Evolutionary conservation across 2,113 vertebrate species (phyloP).

Genomic region (Cololabis saira): DNA sequence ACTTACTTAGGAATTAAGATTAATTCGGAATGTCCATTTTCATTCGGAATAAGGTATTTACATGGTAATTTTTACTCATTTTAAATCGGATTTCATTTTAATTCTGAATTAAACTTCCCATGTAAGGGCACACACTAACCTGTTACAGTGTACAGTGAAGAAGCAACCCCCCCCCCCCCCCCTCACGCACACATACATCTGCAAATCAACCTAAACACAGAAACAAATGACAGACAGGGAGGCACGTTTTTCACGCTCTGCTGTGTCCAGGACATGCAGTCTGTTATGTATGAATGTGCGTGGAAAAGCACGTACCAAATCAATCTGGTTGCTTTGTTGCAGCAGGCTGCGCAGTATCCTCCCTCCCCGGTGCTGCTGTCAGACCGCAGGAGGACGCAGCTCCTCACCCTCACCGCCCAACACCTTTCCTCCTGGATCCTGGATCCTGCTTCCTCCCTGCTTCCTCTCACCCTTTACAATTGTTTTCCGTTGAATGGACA

Average conservation of each 20-base stretch:
- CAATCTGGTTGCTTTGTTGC: neutral
- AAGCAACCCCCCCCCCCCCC: too few relatives aligned
- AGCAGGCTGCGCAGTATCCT: neutral
- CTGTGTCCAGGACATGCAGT: neutral
- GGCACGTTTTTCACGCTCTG: slow-evolving; percentile 5
- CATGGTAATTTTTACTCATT: too few relatives aligned
- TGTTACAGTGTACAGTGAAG: too few relatives aligned
- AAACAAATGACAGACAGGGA: slow-evolving; percentile 4
- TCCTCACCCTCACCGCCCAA: slow-evolving; percentile 16
- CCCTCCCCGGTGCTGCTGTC: slow-evolving; percentile 28
- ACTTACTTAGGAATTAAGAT: too few relatives aligned
- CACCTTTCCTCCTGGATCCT: neutral
- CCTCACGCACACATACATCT: slow-evolving; percentile 2
- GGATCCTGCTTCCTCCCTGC: too few relatives aligned
- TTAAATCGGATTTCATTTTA: too few relatives aligned
- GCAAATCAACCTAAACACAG: slow-evolving; percentile 25
- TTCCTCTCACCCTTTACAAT: neutral
- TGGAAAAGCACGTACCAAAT: too few relatives aligned
- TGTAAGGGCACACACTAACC: too few relatives aligned
- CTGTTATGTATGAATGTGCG: rapidly evolving
- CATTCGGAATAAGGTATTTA: too few relatives aligned
- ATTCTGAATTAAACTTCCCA: too few relatives aligned
- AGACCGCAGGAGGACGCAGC: too few relatives aligned
- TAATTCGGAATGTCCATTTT: too few relatives aligned
- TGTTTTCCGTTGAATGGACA: neutral